Conservation (phyloP, 1,140 invertebrate genomes). For the Macrostomum lignano region DNA sequence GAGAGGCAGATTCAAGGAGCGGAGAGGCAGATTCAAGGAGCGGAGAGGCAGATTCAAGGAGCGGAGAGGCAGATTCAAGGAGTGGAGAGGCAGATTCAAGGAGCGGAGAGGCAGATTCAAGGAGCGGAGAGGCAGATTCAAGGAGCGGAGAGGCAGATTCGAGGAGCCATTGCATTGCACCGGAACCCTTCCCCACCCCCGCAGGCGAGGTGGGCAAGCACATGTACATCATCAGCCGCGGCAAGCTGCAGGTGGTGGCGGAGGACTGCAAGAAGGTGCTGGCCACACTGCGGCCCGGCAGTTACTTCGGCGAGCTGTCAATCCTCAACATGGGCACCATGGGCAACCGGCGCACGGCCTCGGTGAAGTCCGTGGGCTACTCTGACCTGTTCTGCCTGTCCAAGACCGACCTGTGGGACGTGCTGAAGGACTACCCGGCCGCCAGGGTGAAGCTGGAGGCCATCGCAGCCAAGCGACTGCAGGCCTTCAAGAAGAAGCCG, state of each 20-base stretch:
- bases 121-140: too few species aligned
- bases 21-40: too few species aligned
- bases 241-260: slow-evolving; percentile 50
- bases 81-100: too few species aligned
- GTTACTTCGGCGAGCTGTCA: slow-evolving; percentile 58
- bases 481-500: background rate
- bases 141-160: too few species aligned
- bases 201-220: slow-evolving; percentile 37
- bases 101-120: too few species aligned
- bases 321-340: slow-evolving; percentile 77
- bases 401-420: slow-evolving; percentile 62
- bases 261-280: slow-evolving; percentile 54
- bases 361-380: slow-evolving; percentile 57
- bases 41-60: too few species aligned
- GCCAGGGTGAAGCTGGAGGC: slow-evolving; percentile 42
- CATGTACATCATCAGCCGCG: slow-evolving; percentile 78
- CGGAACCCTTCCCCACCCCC: too few species aligned
- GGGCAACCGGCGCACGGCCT: slow-evolving; percentile 61
- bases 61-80: too few species aligned
- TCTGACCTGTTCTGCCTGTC: slow-evolving; percentile 68
- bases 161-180: too few species aligned
- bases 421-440: slow-evolving; percentile 64
- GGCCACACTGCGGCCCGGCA: slow-evolving; percentile 56
- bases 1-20: too few species aligned
- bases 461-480: background rate